Conservation (phyloP, 1,140 invertebrate genomes). For the Scylla paramamosain region DNA sequence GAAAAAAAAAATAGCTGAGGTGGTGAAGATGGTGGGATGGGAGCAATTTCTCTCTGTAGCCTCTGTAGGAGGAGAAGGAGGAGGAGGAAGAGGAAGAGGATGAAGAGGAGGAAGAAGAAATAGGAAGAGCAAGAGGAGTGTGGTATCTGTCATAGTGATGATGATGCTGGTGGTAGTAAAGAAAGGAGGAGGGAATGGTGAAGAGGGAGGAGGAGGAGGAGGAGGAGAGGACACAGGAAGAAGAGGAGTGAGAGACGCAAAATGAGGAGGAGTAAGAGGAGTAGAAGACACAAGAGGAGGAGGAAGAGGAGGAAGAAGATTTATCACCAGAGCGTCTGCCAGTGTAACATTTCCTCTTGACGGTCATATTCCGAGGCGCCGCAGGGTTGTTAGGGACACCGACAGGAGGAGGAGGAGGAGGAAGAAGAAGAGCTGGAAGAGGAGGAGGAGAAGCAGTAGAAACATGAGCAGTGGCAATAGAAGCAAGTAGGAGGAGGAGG, state of each 20-base stretch:
- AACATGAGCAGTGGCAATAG: background rate
- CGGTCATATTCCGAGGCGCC: conserved; percentile 8
- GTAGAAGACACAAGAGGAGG: background rate
- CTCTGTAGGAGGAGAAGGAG: background rate
- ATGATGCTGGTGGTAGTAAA: too few relatives aligned
- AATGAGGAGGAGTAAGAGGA: background rate
- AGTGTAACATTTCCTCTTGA: conserved; percentile 22
- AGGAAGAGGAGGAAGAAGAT: background rate
- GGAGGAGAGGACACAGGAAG: background rate
- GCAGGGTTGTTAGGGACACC: background rate
- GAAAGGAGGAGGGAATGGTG: background rate
- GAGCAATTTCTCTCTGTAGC: background rate
- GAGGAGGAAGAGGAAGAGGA: background rate
- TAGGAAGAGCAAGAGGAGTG: background rate
- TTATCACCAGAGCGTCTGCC: background rate
- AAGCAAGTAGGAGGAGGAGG: background rate
- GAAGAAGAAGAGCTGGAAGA: background rate
- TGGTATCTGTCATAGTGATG: too few relatives aligned
- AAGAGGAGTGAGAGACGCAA: background rate
- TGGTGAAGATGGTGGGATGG: background rate
- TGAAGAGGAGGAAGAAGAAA: background rate
- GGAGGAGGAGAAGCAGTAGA: background rate
- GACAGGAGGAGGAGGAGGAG: background rate
- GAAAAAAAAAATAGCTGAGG: background rate
- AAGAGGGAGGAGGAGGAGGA: background rate